A percentile compares a stretch with the other conserved stretches of the same genome.
Evolutionary conservation across 1,140 invertebrate genomes (phyloP).

Genomic region (Drosophila yakuba): DNA sequence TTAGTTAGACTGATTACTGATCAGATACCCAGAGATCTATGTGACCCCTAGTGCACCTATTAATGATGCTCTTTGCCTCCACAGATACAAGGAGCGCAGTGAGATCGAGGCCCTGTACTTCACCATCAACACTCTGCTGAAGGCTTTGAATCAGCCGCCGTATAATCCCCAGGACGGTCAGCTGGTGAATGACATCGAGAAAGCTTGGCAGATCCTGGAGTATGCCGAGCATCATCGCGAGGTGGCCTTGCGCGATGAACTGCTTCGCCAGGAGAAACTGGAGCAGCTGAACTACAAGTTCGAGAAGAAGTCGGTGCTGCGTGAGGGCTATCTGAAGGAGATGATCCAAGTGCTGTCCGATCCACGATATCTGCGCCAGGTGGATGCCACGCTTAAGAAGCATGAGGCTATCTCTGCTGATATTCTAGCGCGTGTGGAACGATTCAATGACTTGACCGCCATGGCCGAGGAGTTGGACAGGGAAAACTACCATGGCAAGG

Average conservation of each 20-base stretch:
- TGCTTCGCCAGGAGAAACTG: conserved; percentile 96
- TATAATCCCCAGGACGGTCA: conserved; percentile 97
- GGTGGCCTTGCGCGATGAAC: conserved; percentile 95
- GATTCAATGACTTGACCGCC: conserved; percentile 96
- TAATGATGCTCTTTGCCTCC: neutral
- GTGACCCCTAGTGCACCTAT: neutral
- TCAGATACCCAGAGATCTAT: neutral
- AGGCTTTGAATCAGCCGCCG: conserved; percentile 95
- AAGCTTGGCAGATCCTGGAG: conserved; percentile 96
- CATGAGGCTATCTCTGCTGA: conserved; percentile 99
- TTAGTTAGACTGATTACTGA: neutral
- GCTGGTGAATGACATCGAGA: conserved; percentile 95
- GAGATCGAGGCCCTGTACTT: conserved; percentile 99
- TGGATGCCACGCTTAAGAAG: conserved; percentile 99
- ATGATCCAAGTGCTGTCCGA: conserved; percentile 98
- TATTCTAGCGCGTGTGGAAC: conserved; percentile 96
- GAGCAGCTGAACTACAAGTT: conserved; percentile 98
- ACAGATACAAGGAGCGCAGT: conserved; percentile 96
- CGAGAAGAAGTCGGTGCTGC: conserved; percentile 90
- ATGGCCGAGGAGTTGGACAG: conserved; percentile 96
- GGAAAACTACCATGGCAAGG: conserved; percentile 96
- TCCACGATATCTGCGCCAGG: conserved; percentile 95
- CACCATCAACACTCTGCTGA: conserved; percentile 97
- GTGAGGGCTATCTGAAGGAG: conserved; percentile 96
- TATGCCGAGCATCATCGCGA: conserved; percentile 97